These are phyloP conservation scores for Drosophila pseudotakahashii DNA, from an alignment of 2,888 invertebrate genomes.

Conservation along the genomic window DNA sequence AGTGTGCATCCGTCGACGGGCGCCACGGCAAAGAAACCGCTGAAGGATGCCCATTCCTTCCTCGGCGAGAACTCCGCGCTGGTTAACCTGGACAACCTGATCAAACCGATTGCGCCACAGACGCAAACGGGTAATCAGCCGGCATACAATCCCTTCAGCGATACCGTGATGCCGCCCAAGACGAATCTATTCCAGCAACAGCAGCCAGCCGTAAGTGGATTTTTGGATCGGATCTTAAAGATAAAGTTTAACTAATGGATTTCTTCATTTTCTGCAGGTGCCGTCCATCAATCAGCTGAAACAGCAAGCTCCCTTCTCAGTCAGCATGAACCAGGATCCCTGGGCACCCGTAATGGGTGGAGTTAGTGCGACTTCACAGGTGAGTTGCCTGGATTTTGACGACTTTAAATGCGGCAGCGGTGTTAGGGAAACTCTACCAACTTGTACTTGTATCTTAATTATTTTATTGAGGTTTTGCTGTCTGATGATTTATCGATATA, in stretches of 20 bases:
- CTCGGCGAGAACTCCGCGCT: slow-evolving; percentile 98
- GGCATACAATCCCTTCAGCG: slow-evolving; percentile 85
- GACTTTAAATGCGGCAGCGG: slow-evolving; percentile 25
- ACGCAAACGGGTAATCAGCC: slow-evolving; percentile 75
- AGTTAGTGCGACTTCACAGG: slow-evolving; percentile 81
- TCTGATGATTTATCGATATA: slow-evolving; percentile 29
- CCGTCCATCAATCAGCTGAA: slow-evolving; percentile 85
- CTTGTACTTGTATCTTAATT: slow-evolving; percentile 17
- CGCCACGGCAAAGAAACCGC: slow-evolving; percentile 81
- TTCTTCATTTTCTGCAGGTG: slow-evolving; percentile 68
- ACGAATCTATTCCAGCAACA: slow-evolving; percentile 87
- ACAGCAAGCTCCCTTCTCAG: slow-evolving; percentile 84
- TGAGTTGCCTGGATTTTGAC: slow-evolving; percentile 58
- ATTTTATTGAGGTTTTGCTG: slow-evolving; percentile 25
- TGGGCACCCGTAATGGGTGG: slow-evolving; percentile 83
- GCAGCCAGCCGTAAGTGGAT: slow-evolving; percentile 83
- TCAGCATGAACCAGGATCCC: slow-evolving; percentile 84
- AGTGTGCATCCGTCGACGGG: slow-evolving; percentile 73
- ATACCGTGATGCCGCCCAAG: slow-evolving; percentile 83
- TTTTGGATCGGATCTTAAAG: no score
- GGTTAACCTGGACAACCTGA: slow-evolving; percentile 98
- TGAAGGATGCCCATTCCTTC: slow-evolving; percentile 97
- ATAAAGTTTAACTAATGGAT: neutral
- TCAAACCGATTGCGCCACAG: slow-evolving; percentile 86
- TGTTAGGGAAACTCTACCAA: slow-evolving; percentile 23